Base-by-base conservation (phyloP, 2,113 vertebrate species). In the Heterotis niloticus region DNA sequence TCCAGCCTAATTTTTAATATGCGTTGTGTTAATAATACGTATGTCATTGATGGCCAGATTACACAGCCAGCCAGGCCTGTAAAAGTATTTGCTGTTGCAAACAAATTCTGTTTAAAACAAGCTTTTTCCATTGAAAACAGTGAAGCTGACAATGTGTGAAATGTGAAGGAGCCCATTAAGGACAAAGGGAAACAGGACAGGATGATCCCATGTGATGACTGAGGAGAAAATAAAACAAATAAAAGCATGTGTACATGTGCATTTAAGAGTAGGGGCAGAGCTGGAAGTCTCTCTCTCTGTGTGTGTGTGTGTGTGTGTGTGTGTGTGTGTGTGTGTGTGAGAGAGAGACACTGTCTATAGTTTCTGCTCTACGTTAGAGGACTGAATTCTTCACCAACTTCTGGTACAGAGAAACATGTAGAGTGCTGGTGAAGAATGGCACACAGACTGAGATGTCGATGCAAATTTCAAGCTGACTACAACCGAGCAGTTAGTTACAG, bases 111-210 rank as follows among this genome's bases (percentile, higher is more conserved):
- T 71, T 52, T 57, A 24, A 51, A 72, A 72, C 12, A 78, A 78
- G 67, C 67, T 67, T 60, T 62, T 78, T 70, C 66, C 65, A 69
- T 24, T 78, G 56, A 69, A 20, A 62, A 23, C 12, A 59, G 70
- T 70, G 64, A 29, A 10, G 23, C 23, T 59, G 56, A 57, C 10
- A 52, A 34, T 34, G 62, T 76, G 57, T 29, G 57, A 34, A 17
- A 13, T 78, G 66, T 51, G 2, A 26, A 57, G 29, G 23, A 60
- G 52, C 60, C 44, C 14, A 29, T 59, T 34, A 17, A 18, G 77
- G 67, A 12, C 16, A 29, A 68, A 56, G 34, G 12, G 5, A 54
- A 23, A 57, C 56, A 17, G 56, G 13, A 74, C 56, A 7, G 12
- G 66, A 52, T 28, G 52, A 59, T 14, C 17, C 60, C 52, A 28